Conservation (phyloP, 2,888 invertebrate species). For the Tinea semifulvella region DNA sequence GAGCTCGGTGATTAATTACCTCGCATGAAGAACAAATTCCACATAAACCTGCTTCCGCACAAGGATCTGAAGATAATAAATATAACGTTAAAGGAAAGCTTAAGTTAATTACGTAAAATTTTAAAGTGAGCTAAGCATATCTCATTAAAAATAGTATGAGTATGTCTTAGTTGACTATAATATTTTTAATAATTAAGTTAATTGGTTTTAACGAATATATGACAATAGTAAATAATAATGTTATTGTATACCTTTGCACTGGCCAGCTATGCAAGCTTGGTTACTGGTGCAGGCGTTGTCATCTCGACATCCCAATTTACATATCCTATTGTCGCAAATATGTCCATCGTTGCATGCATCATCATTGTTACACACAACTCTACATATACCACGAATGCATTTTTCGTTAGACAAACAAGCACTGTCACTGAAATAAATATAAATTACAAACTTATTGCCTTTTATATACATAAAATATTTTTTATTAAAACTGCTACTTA, state of each 20-base stretch:
- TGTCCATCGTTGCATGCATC: slow-evolving; percentile 80
- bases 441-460: no score
- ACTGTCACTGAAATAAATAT: slow-evolving; percentile 68
- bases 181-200: no score
- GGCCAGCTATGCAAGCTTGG: slow-evolving; percentile 83
- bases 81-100: no score
- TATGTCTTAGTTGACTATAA: no score
- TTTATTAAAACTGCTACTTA: no score
- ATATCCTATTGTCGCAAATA: slow-evolving; percentile 88
- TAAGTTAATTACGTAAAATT: neutral
- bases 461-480: no score
- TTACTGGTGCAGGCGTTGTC: slow-evolving; percentile 79
- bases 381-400: slow-evolving; percentile 84
- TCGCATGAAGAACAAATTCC: slow-evolving; percentile 86
- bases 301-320: slow-evolving; percentile 86
- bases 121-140: no score
- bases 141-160: no score
- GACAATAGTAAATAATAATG: neutral
- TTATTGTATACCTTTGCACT: slow-evolving; percentile 70
- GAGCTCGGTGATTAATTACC: slow-evolving; percentile 84
- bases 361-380: slow-evolving; percentile 87
- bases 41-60: slow-evolving; percentile 76
- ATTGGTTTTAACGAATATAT: neutral
- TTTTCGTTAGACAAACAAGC: slow-evolving; percentile 87
- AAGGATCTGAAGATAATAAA: slow-evolving; percentile 71